A percentile compares a stretch with the other conserved stretches of the same genome.
Conservation (phyloP, 1,140 invertebrate species). For the Drosophila serrata region DNA sequence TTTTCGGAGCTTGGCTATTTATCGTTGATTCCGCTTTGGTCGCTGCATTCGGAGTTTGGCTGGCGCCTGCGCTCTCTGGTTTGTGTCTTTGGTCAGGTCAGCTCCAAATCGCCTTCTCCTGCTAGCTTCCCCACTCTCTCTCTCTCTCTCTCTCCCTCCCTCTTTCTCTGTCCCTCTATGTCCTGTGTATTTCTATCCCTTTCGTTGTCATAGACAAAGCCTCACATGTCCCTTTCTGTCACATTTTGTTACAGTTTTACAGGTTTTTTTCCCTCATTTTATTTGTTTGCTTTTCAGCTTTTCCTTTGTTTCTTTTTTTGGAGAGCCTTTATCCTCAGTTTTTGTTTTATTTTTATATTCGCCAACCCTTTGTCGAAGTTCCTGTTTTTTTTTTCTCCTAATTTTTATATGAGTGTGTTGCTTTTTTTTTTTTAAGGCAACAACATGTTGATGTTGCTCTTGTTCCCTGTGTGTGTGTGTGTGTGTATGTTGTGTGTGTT, state of each 20-base stretch:
- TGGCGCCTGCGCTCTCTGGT: slow-evolving; percentile 57
- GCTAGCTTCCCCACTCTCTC: not conserved
- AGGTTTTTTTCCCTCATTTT: slow-evolving; percentile 7
- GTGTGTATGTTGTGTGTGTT: not conserved
- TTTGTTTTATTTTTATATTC: slow-evolving; percentile 69
- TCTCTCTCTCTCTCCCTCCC: not conserved
- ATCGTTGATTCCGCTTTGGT: slow-evolving; percentile 41
- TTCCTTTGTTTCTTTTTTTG: slow-evolving; percentile 32
- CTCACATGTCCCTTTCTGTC: not conserved
- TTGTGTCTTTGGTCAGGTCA: slow-evolving; percentile 22
- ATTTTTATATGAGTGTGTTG: slow-evolving; percentile 4
- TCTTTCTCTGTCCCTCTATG: not conserved
- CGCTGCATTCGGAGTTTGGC: slow-evolving; percentile 52
- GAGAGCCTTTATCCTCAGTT: slow-evolving; percentile 39
- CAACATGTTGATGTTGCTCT: slow-evolving; percentile 66
- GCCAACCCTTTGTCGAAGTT: slow-evolving; percentile 46
- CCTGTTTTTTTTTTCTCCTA: slow-evolving; percentile 11
- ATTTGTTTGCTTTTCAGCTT: slow-evolving; percentile 11
- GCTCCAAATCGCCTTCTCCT: slow-evolving; percentile 3
- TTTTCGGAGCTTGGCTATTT: slow-evolving; percentile 31
- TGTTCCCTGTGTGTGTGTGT: not conserved
- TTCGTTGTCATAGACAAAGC: not conserved
- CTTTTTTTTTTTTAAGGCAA: slow-evolving; percentile 34
- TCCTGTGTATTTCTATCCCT: slow-evolving; percentile 1
- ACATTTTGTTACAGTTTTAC: slow-evolving; percentile 1